These are phyloP conservation scores for Lamprologus tigripictilis DNA, from an alignment of 2,113 vertebrate species.

Conservation along the genomic window DNA sequence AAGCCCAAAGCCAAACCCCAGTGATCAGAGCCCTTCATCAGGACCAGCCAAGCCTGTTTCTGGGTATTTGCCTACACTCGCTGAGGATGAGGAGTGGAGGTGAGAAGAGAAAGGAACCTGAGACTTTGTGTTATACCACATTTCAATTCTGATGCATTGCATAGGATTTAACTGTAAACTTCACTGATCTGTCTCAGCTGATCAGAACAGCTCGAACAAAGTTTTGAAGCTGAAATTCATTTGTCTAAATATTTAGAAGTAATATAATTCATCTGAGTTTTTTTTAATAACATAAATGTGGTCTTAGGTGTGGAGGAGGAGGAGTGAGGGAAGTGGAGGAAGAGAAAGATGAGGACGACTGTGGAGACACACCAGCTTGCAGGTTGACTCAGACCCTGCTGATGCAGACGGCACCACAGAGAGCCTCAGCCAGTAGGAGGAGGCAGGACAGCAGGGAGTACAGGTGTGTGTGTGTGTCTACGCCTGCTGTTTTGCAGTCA, in stretches of 20 bases:
- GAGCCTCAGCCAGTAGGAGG: conserved; percentile 69
- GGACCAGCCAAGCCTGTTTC: conserved; percentile 79
- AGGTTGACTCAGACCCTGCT: conserved; percentile 85
- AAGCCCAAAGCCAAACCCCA: conserved; percentile 84
- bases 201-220: not conserved
- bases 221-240: not conserved
- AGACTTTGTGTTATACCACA: conserved; percentile 40
- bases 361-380: conserved; percentile 66
- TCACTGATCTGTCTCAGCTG: not conserved
- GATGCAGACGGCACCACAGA: conserved; percentile 79
- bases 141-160: not conserved
- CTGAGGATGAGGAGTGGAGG: conserved; percentile 92
- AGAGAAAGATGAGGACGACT: conserved; percentile 52
- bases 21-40: conserved; percentile 84
- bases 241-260: not conserved
- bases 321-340: conserved; percentile 8
- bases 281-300: not conserved
- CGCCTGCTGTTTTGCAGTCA: not conserved
- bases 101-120: conserved; percentile 58
- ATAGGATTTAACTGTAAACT: not conserved
- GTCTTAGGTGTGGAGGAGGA: conserved; percentile 41
- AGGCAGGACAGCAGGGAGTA: conserved; percentile 81
- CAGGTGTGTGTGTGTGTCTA: conserved; percentile 71
- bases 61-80: conserved; percentile 86
- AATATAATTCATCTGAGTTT: not conserved